Conservation (phyloP, 30 jellyfish, hydroid and myxozoan species). For the Aurelia aurita complex sp. Pacific region DNA sequence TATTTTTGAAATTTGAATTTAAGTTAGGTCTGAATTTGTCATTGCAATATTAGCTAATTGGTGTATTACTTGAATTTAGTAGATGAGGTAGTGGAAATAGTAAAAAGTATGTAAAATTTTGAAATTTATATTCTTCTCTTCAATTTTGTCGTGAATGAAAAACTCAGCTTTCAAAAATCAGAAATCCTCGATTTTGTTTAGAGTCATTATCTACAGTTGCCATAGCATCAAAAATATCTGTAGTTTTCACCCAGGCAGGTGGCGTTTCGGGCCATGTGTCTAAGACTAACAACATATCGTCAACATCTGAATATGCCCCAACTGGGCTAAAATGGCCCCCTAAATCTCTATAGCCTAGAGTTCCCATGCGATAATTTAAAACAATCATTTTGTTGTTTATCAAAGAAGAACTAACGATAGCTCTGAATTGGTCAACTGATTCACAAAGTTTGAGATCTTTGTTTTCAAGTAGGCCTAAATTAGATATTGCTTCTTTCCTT, state of each 20-base stretch:
- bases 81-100: too few species aligned
- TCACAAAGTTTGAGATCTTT: background rate
- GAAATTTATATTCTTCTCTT: too few species aligned
- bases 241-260: constrained; percentile 74
- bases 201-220: constrained; percentile 45
- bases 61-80: too few species aligned
- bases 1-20: too few species aligned
- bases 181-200: constrained; percentile 56
- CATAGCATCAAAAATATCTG: constrained; percentile 52
- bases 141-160: too few species aligned
- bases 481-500: too few species aligned
- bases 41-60: too few species aligned
- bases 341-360: constrained; percentile 41
- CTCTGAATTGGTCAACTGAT: background rate
- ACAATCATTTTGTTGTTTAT: constrained; percentile 14
- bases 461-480: too few species aligned
- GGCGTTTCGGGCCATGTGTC: constrained; percentile 86
- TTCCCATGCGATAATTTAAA: constrained; percentile 65
- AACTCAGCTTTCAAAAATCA: background rate
- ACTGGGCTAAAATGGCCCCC: constrained; percentile 79
- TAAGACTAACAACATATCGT: constrained; percentile 55
- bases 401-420: background rate
- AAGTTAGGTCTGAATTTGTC: too few species aligned
- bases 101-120: too few species aligned
- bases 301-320: constrained; percentile 52